A percentile compares a stretch with the other conserved stretches of the same genome.
Conservation (phyloP, 2,113 vertebrate species). For the Symphodus melops region DNA sequence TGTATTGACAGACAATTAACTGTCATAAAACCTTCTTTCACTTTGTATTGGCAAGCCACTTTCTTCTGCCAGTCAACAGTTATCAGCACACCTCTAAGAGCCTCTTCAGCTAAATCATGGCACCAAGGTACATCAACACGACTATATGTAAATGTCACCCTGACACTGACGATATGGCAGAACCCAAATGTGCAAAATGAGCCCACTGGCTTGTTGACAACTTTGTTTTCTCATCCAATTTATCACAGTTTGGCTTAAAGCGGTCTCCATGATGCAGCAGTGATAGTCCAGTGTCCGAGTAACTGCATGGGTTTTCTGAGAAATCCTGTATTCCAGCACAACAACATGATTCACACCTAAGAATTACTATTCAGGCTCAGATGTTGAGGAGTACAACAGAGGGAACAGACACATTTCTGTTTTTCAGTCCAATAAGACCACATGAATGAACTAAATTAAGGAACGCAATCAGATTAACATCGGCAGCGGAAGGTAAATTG, state of each 20-base stretch:
- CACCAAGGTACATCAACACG: slow-evolving; percentile 26
- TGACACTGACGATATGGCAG: slow-evolving; percentile 32
- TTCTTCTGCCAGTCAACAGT: slow-evolving; percentile 15
- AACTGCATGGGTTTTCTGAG: slow-evolving; percentile 32
- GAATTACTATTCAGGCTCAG: slow-evolving; percentile 33
- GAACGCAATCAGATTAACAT: slow-evolving; percentile 53
- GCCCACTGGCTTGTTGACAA: slow-evolving; percentile 49
- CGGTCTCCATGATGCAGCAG: slow-evolving; percentile 48
- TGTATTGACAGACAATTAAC: slow-evolving; percentile 53
- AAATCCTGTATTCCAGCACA: slow-evolving; percentile 28
- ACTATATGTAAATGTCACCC: slow-evolving; percentile 31
- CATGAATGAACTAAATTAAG: slow-evolving; percentile 19
- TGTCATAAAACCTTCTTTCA: slow-evolving; percentile 13
- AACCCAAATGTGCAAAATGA: slow-evolving; percentile 44
- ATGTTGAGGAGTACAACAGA: neutral
- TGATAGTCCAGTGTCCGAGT: slow-evolving; percentile 25
- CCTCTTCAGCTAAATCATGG: slow-evolving; percentile 12
- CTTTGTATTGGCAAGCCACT: slow-evolving; percentile 55
- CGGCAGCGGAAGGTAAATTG: slow-evolving; percentile 18
- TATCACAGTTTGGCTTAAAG: slow-evolving; percentile 57
- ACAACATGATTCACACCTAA: slow-evolving; percentile 24
- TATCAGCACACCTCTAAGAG: slow-evolving; percentile 27
- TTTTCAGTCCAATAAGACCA: slow-evolving; percentile 10
- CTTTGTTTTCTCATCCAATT: slow-evolving; percentile 66
- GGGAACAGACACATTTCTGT: slow-evolving; percentile 5